A percentile compares a stretch with the other conserved stretches of the same genome.
phyloP scores from a whole-genome alignment of 2,113 vertebrate species.

The Sigmodon hispidus region DNA sequence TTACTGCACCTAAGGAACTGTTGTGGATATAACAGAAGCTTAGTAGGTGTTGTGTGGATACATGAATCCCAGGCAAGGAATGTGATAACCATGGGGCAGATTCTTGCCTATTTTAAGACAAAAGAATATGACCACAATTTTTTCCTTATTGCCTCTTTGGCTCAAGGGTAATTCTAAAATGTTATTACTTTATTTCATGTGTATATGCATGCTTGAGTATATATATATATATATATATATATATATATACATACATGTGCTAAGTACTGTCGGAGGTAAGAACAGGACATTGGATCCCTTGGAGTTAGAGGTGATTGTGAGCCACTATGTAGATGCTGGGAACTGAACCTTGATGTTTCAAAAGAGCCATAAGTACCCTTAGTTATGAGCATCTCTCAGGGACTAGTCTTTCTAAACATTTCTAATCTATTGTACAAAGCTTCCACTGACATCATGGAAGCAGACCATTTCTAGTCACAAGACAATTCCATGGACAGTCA shows the following conservation, averaged over 20 bases:
- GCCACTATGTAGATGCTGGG: neutral
- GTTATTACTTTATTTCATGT: neutral
- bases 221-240: neutral
- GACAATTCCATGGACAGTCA: neutral
- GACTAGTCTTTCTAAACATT: neutral
- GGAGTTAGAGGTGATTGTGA: neutral
- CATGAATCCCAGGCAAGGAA: neutral
- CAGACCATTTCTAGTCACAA: neutral
- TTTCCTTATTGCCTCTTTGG: neutral
- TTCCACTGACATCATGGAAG: neutral
- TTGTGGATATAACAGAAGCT: neutral
- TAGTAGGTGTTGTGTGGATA: neutral
- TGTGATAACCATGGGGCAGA: neutral
- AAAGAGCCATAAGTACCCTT: neutral
- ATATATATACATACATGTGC: neutral
- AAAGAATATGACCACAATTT: neutral
- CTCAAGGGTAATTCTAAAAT: neutral
- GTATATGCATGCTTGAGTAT: neutral
- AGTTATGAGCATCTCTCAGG: neutral
- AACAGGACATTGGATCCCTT: too few relatives aligned
- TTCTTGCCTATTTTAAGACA: neutral
- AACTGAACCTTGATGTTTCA: neutral
- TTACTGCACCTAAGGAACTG: neutral
- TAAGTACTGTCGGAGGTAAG: neutral
- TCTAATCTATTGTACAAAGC: neutral